Evolutionary conservation across 2,113 vertebrate species (phyloP).

Genomic region (Lipophrys pholis): DNA sequence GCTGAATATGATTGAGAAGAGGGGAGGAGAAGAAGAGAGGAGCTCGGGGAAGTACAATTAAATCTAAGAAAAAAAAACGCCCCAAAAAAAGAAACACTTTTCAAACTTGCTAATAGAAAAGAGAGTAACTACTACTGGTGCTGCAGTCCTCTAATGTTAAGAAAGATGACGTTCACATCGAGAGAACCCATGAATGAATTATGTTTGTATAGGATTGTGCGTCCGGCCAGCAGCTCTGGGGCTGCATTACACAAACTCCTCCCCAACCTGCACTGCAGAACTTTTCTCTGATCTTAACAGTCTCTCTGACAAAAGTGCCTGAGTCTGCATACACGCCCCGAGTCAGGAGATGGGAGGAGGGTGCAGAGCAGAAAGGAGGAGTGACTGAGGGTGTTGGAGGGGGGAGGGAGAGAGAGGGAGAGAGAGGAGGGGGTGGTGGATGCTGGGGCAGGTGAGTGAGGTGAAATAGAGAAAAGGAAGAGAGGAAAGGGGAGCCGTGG

Average conservation of each 20-base stretch:
- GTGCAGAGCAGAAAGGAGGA: conserved; percentile 16
- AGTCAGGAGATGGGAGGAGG: conserved; percentile 53
- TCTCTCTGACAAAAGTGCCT: conserved; percentile 76
- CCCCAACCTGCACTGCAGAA: conserved; percentile 84
- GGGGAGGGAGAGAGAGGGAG: conserved; percentile 30
- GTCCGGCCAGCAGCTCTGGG: conserved; percentile 21
- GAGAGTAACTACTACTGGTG: not conserved
- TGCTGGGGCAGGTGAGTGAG: conserved; percentile 22
- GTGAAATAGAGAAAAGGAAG: conserved; percentile 11
- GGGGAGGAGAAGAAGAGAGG: not conserved
- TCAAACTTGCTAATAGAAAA: conserved; percentile 8
- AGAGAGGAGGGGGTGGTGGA: conserved; percentile 7
- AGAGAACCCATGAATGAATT: conserved; percentile 44
- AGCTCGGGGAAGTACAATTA: too few species aligned
- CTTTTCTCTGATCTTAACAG: conserved; percentile 74
- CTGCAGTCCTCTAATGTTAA: conserved; percentile 6
- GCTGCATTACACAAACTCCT: conserved; percentile 42
- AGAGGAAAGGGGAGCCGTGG: conserved; percentile 52
- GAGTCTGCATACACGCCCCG: conserved; percentile 73
- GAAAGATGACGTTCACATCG: conserved; percentile 4
- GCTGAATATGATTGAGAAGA: conserved; percentile 14
- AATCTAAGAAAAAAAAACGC: not conserved
- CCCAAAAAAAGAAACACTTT: not conserved
- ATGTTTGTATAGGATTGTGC: conserved; percentile 8
- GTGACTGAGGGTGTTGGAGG: conserved; percentile 27